Conservation (phyloP, 2,797 vertebrate species). For the Sebastes flavidus region DNA sequence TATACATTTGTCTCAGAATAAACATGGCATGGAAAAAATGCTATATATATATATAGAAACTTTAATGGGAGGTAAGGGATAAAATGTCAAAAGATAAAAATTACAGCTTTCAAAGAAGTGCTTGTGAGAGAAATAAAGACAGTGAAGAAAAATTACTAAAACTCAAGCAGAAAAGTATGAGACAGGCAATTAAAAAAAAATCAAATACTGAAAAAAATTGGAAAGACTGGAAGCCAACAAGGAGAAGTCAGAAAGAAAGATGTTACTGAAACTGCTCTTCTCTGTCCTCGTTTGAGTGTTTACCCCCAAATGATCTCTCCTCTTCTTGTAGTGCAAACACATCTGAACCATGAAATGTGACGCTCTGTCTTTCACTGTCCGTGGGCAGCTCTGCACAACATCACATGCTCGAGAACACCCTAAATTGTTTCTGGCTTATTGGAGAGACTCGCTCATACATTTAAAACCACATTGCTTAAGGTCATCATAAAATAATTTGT, state of each 20-base stretch:
- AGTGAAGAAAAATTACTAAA: neutral
- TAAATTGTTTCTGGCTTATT: slow-evolving; percentile 42
- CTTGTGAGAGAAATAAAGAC: neutral
- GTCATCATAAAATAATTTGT: slow-evolving; percentile 26
- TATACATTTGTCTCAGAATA: neutral
- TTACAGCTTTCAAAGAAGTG: neutral
- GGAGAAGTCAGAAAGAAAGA: neutral
- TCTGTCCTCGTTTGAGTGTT: slow-evolving; percentile 17
- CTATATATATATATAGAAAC: neutral
- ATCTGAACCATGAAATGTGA: slow-evolving; percentile 46
- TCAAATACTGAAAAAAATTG: neutral
- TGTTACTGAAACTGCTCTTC: neutral
- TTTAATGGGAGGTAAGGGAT: neutral
- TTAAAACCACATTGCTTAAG: slow-evolving; percentile 38
- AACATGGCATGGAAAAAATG: neutral
- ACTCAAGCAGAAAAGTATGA: neutral
- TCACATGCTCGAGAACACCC: slow-evolving; percentile 16
- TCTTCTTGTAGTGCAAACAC: slow-evolving; percentile 26
- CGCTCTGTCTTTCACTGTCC: slow-evolving; percentile 27
- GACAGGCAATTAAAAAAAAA: neutral
- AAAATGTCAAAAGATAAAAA: neutral
- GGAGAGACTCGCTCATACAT: slow-evolving; percentile 14
- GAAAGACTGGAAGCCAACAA: neutral
- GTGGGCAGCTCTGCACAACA: slow-evolving; percentile 8
- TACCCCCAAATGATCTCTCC: slow-evolving; percentile 15